phyloP scores from a whole-genome alignment of 2,888 invertebrate genomes.

The Caenorhabditis sp. region DNA sequence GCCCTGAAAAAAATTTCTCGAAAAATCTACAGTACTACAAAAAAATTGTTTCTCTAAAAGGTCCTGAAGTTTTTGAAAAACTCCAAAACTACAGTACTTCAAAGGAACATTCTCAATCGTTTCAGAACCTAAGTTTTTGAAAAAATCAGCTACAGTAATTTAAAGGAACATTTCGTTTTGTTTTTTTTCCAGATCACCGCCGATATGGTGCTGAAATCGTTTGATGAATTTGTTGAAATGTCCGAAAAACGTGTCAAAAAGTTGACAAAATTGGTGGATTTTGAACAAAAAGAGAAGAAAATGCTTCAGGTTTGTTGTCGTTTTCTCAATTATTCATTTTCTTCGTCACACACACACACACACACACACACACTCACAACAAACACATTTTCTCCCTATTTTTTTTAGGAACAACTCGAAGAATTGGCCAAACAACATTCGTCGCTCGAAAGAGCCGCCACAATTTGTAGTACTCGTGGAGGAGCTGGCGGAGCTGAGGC shows the following conservation, averaged over 20 bases:
- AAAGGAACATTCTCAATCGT: too few relatives aligned
- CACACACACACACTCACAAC: too few relatives aligned
- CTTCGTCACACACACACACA: too few relatives aligned
- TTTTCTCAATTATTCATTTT: slow-evolving; percentile 3
- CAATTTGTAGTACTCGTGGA: slow-evolving; percentile 18
- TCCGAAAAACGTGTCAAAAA: slow-evolving; percentile 89
- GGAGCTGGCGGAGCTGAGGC: too few relatives aligned
- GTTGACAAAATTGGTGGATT: slow-evolving; percentile 79
- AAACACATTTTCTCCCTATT: slow-evolving; percentile 5
- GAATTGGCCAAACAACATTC: slow-evolving; percentile 96
- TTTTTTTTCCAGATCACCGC: slow-evolving; percentile 47
- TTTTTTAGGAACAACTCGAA: slow-evolving; percentile 88
- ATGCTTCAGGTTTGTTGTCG: slow-evolving; percentile 41
- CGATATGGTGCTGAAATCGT: slow-evolving; percentile 89
- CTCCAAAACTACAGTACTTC: too few relatives aligned
- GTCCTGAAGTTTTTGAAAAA: too few relatives aligned
- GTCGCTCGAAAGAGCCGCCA: slow-evolving; percentile 85
- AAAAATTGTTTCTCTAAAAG: too few relatives aligned
- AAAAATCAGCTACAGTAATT: too few relatives aligned
- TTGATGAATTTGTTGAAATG: slow-evolving; percentile 87
- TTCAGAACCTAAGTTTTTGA: too few relatives aligned
- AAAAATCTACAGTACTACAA: too few relatives aligned
- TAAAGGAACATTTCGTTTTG: too few relatives aligned
- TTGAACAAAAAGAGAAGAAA: slow-evolving; percentile 45
- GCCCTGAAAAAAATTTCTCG: too few relatives aligned